Conservation (phyloP, 2,888 invertebrate species). For the Plemyria rubiginata region DNA sequence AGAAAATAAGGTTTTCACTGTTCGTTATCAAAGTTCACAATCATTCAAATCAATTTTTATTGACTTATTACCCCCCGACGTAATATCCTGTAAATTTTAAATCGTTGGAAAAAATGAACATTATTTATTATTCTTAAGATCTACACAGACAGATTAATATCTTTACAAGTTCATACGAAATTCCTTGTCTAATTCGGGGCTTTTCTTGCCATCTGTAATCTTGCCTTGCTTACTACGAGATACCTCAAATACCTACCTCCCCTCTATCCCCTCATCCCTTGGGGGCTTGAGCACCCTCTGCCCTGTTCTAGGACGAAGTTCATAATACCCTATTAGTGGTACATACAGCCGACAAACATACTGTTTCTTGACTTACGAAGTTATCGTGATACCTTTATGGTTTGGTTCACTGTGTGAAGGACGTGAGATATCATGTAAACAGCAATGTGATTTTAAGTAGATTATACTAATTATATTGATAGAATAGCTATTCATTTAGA, state of each 20-base stretch:
- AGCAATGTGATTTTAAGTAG: too few species aligned
- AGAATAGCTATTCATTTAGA: too few species aligned
- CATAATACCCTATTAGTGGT: slow-evolving; percentile 82
- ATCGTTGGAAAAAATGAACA: slow-evolving; percentile 59
- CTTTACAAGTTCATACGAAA: slow-evolving; percentile 81
- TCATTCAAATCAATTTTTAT: too few species aligned
- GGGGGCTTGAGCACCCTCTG: slow-evolving; percentile 58
- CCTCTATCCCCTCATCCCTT: slow-evolving; percentile 43
- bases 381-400: slow-evolving; percentile 30
- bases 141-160: slow-evolving; percentile 69
- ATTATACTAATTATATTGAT: too few species aligned
- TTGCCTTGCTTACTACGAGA: slow-evolving; percentile 68
- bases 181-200: slow-evolving; percentile 82
- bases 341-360: slow-evolving; percentile 66
- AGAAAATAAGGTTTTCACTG: too few species aligned
- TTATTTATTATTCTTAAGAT: slow-evolving; percentile 78
- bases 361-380: slow-evolving; percentile 57
- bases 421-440: slow-evolving; percentile 1
- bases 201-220: slow-evolving; percentile 84
- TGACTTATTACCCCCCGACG: too few species aligned
- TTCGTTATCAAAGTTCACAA: too few species aligned
- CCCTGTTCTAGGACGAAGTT: slow-evolving; percentile 74
- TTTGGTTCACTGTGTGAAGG: slow-evolving; percentile 27
- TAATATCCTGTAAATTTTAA: not conserved
- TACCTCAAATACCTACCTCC: slow-evolving; percentile 72